Conservation (phyloP, 2,797 vertebrate genomes). For the Falco berigora region DNA sequence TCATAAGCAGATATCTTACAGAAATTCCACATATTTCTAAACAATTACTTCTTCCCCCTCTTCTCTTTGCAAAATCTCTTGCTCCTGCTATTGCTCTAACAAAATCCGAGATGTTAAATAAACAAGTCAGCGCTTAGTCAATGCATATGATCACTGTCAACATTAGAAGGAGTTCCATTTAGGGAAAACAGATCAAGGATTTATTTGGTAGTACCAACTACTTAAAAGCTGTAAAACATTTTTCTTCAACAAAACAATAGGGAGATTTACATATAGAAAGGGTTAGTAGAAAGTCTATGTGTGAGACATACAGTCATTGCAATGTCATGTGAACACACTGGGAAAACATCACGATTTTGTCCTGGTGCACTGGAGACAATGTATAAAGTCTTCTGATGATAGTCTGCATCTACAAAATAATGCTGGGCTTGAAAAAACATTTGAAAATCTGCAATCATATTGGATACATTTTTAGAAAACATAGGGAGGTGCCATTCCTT, state of each 20-base stretch:
- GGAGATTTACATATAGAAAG: background rate
- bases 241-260: background rate
- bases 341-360: background rate
- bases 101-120: background rate
- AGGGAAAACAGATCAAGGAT: background rate
- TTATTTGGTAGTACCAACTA: background rate
- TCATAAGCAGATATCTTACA: background rate
- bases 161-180: background rate
- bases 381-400: background rate
- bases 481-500: background rate
- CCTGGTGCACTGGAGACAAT: too few relatives aligned
- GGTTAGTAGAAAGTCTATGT: background rate
- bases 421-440: background rate
- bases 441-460: background rate
- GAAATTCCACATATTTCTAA: background rate
- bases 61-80: slow-evolving; percentile 47
- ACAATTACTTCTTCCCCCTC: slow-evolving; percentile 43
- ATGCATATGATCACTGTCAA: background rate
- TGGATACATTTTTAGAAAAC: background rate
- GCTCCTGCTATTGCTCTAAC: slow-evolving; percentile 1
- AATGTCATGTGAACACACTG: too few relatives aligned
- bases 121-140: background rate
- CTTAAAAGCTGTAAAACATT: background rate
- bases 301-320: too few relatives aligned
- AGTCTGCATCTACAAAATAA: background rate